These are phyloP conservation scores for Siniperca chuatsi DNA, from an alignment of 2,113 vertebrate species.

Conservation along the genomic window DNA sequence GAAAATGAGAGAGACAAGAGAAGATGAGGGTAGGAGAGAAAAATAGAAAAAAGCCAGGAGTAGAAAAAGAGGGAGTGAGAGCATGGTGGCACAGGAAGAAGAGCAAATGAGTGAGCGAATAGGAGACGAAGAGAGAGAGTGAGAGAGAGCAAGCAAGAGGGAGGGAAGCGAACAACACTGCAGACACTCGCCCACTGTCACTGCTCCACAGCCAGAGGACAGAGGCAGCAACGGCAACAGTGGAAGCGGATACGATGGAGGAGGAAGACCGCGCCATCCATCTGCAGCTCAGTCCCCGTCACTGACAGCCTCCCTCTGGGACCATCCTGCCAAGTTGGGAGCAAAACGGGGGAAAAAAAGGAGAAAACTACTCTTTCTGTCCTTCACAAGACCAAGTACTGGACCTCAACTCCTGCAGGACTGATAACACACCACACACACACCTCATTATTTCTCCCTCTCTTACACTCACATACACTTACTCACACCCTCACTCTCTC, in stretches of 20 bases:
- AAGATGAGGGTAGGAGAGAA: conserved; percentile 31
- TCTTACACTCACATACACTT: conserved; percentile 27
- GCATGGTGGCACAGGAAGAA: conserved; percentile 31
- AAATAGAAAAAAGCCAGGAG: conserved; percentile 36
- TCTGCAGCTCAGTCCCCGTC: conserved; percentile 59
- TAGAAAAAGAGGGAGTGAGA: conserved; percentile 28
- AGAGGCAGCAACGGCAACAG: conserved; percentile 73
- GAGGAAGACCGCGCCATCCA: conserved; percentile 59
- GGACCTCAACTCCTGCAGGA: conserved; percentile 68
- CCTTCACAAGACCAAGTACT: conserved; percentile 62
- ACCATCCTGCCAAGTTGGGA: conserved; percentile 65
- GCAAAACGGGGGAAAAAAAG: neutral
- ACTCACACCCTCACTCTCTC: conserved; percentile 33
- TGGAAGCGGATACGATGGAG: conserved; percentile 70
- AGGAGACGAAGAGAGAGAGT: conserved; percentile 48
- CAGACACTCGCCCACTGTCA: conserved; percentile 81
- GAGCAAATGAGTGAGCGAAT: conserved; percentile 60
- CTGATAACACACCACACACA: conserved; percentile 47
- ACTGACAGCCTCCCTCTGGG: conserved; percentile 64
- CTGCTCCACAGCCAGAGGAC: conserved; percentile 83
- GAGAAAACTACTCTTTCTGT: conserved; percentile 50
- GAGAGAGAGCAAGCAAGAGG: conserved; percentile 54
- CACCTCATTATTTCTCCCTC: conserved; percentile 15
- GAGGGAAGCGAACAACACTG: conserved; percentile 77
- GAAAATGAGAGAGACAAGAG: conserved; percentile 7